Evolutionary conservation across 2,888 invertebrate species (phyloP).

Genomic region (Ganaspis brasiliensis): DNA sequence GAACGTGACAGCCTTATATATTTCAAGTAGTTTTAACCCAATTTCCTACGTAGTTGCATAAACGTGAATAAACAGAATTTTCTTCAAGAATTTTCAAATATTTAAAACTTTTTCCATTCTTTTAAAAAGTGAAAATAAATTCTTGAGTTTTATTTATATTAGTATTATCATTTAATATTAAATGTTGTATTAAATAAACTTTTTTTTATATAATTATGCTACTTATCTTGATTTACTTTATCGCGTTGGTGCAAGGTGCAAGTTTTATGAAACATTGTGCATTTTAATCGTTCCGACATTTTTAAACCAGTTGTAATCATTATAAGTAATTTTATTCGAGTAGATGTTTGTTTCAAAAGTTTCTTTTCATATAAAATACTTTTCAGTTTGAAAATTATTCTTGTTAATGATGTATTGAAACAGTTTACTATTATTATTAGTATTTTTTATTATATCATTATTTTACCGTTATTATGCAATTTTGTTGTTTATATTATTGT

Average conservation of each 20-base stretch:
- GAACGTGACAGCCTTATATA: constrained; percentile 22
- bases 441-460: too few species aligned
- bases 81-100: not conserved
- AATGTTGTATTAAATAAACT: not conserved
- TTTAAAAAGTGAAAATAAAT: not conserved
- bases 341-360: not conserved
- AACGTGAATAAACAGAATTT: constrained; percentile 32
- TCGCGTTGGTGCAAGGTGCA: constrained; percentile 29
- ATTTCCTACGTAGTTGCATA: constrained; percentile 30
- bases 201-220: constrained; percentile 9
- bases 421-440: too few species aligned
- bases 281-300: not conserved
- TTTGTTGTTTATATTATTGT: too few species aligned
- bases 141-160: not conserved
- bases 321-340: not conserved
- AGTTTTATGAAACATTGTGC: constrained; percentile 3
- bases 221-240: constrained; percentile 15
- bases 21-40: constrained; percentile 43
- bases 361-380: not conserved
- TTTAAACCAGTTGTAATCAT: not conserved
- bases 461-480: too few species aligned
- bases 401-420: too few species aligned
- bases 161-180: not conserved
- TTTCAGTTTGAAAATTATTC: too few species aligned
- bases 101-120: not conserved